Percentiles rank a stretch among this genome's conserved stretches.
Evolutionary conservation across 2,797 vertebrate species (phyloP).

Genomic region (Hydrocynus forskahlii): DNA sequence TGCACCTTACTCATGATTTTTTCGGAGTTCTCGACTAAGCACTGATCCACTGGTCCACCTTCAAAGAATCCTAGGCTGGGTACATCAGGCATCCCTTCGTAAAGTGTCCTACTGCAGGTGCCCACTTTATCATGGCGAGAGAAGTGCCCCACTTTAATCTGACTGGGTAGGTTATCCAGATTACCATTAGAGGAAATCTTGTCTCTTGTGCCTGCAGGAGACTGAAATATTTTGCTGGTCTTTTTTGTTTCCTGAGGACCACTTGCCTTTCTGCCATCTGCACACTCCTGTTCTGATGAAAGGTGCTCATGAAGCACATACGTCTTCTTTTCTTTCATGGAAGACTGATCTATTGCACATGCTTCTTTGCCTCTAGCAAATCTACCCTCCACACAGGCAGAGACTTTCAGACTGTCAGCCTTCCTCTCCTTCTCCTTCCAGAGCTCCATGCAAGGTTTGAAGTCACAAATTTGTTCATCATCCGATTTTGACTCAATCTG

Average conservation of each 20-base stretch:
- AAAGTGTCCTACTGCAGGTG: conserved; percentile 66
- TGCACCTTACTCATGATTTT: conserved; percentile 89
- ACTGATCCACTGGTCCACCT: conserved; percentile 66
- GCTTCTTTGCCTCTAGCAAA: conserved; percentile 54
- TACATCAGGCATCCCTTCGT: conserved; percentile 69
- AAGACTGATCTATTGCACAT: not conserved
- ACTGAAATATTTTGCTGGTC: conserved; percentile 32
- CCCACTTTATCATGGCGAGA: conserved; percentile 69
- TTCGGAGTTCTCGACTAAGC: conserved; percentile 80
- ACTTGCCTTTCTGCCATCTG: conserved; percentile 17
- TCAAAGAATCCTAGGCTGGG: conserved; percentile 74
- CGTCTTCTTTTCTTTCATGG: not conserved
- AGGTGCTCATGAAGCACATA: not conserved
- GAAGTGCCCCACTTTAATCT: conserved; percentile 68
- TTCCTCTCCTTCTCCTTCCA: conserved; percentile 77
- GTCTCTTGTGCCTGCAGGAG: conserved; percentile 41
- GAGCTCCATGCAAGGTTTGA: conserved; percentile 75
- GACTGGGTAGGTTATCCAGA: conserved; percentile 58
- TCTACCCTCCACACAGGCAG: conserved; percentile 1
- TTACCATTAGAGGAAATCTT: conserved; percentile 44
- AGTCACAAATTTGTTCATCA: conserved; percentile 60
- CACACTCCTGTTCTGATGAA: conserved; percentile 22
- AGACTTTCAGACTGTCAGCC: not conserved
- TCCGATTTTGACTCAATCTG: conserved; percentile 15
- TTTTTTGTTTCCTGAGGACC: conserved; percentile 27